Evolutionary conservation across 2,888 invertebrate genomes (phyloP).

Genomic region (Diaperis boleti): DNA sequence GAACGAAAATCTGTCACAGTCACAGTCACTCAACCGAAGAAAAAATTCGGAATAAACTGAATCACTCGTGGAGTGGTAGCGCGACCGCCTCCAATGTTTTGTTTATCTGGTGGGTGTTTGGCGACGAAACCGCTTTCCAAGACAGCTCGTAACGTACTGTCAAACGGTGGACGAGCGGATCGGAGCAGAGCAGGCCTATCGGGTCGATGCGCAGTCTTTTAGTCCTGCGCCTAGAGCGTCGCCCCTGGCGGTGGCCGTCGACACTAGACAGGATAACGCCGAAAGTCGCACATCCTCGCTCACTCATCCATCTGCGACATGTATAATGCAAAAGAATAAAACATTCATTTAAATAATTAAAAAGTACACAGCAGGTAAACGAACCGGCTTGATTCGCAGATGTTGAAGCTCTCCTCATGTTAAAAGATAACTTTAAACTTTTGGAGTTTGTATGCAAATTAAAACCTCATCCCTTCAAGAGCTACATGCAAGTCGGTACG

Average conservation of each 20-base stretch:
- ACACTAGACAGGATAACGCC: constrained; percentile 48
- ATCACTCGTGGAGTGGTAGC: constrained; percentile 17
- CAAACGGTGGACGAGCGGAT: constrained; percentile 53
- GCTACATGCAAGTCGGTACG: constrained; percentile 50
- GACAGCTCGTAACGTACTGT: constrained; percentile 59
- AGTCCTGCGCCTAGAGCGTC: constrained; percentile 58
- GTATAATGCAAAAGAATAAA: constrained; percentile 63
- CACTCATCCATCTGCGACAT: constrained; percentile 48
- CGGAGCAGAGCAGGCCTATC: constrained; percentile 51
- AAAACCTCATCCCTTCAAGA: constrained; percentile 54
- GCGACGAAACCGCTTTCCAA: constrained; percentile 34
- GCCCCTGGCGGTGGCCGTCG: constrained; percentile 57
- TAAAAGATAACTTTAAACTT: constrained; percentile 57
- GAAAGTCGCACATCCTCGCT: constrained; percentile 28
- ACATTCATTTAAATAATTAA: constrained; percentile 65
- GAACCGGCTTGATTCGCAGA: constrained; percentile 62
- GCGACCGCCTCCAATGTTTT: constrained; percentile 40
- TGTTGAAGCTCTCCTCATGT: constrained; percentile 51
- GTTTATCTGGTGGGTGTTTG: constrained; percentile 33
- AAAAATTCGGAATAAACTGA: constrained; percentile 1
- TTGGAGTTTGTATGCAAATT: constrained; percentile 63
- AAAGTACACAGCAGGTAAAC: constrained; percentile 64
- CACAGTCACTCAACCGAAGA: constrained; percentile 36
- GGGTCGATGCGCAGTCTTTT: constrained; percentile 62
- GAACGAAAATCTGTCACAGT: constrained; percentile 26